phyloP scores from a whole-genome alignment of 2,888 invertebrate species.

The Galerucella calmariensis region DNA sequence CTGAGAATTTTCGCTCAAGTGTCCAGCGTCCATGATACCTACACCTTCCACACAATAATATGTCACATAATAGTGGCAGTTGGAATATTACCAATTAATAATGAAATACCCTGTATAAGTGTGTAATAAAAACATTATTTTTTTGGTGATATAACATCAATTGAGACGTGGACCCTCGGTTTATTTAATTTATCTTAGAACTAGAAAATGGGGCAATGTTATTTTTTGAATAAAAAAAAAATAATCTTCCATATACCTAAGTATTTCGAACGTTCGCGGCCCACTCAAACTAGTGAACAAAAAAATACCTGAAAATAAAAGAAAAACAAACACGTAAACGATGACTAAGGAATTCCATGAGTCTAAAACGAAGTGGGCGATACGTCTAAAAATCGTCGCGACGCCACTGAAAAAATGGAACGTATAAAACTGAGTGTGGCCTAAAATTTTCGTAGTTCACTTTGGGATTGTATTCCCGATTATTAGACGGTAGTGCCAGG shows the following conservation, averaged over 20 bases:
- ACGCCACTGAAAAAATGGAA: constrained; percentile 59
- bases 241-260: neutral
- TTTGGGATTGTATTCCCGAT: constrained; percentile 52
- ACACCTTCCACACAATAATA: too few relatives aligned
- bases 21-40: too few relatives aligned
- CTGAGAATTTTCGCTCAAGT: too few relatives aligned
- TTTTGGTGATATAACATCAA: too few relatives aligned
- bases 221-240: too few relatives aligned
- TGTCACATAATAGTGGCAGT: too few relatives aligned
- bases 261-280: neutral
- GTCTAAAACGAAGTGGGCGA: constrained; percentile 49
- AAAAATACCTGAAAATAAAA: constrained; percentile 34
- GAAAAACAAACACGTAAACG: constrained; percentile 36
- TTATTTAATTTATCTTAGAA: too few relatives aligned
- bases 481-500: constrained; percentile 53
- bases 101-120: too few relatives aligned
- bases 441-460: constrained; percentile 57
- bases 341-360: constrained; percentile 54
- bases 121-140: too few relatives aligned
- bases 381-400: constrained; percentile 42
- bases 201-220: too few relatives aligned
- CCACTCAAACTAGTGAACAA: neutral
- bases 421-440: constrained; percentile 58
- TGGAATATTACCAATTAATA: too few relatives aligned
- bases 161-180: too few relatives aligned